phyloP scores from a whole-genome alignment of 1,140 invertebrate genomes.

The Proales similis region DNA sequence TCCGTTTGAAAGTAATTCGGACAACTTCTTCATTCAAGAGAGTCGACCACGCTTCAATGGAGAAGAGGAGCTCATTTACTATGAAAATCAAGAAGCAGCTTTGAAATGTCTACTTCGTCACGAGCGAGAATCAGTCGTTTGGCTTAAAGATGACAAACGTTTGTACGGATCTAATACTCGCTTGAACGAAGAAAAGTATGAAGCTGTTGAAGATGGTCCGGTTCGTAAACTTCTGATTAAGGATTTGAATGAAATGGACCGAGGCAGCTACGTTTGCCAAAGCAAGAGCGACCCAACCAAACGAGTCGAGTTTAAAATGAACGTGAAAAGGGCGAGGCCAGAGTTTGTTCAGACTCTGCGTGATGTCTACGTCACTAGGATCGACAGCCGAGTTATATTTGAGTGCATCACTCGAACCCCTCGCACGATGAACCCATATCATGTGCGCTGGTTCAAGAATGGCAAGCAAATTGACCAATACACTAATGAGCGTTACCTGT shows the following conservation, averaged over 20 bases:
- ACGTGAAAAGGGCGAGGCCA: constrained; percentile 2
- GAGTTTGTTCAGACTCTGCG: constrained; percentile 21
- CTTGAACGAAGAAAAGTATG: constrained; percentile 23
- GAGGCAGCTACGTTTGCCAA: constrained; percentile 1
- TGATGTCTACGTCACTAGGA: neutral
- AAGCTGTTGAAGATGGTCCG: constrained; percentile 1
- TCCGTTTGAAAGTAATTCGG: constrained; percentile 1
- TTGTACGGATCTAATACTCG: neutral
- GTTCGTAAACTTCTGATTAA: constrained; percentile 12
- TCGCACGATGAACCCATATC: constrained; percentile 18
- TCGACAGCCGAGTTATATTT: constrained; percentile 6
- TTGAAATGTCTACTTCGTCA: constrained; percentile 14
- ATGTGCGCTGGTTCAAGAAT: constrained; percentile 23
- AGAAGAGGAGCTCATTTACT: constrained; percentile 6
- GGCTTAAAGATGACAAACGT: constrained; percentile 22
- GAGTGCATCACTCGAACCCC: constrained; percentile 28
- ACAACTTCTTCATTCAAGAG: neutral
- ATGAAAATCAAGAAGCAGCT: constrained; percentile 11
- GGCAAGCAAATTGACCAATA: neutral
- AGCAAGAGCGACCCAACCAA: constrained; percentile 3
- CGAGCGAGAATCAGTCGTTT: constrained; percentile 18
- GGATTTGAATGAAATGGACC: neutral
- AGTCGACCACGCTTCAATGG: neutral
- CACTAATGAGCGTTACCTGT: constrained; percentile 6
- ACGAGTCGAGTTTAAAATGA: constrained; percentile 29